These are phyloP conservation scores for Microplitis demolitor DNA, from an alignment of 1,140 invertebrate genomes.

Conservation along the genomic window DNA sequence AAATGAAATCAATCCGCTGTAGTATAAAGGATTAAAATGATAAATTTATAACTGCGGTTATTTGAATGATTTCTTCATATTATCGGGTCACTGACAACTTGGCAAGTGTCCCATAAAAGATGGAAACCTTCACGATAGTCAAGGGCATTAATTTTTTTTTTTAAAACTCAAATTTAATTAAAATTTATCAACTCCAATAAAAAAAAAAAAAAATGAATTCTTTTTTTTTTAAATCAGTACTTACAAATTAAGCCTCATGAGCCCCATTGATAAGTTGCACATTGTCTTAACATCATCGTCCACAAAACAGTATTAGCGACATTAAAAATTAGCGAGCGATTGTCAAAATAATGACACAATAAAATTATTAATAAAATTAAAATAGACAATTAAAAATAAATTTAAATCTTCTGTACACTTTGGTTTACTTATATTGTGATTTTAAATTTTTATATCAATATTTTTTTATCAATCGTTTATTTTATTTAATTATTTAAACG, in stretches of 20 bases:
- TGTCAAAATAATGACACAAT: neutral
- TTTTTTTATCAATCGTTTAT: too few species aligned
- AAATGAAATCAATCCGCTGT: too few species aligned
- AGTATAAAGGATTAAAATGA: neutral
- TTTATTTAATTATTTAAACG: too few species aligned
- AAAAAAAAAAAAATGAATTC: neutral
- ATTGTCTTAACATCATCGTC: constrained; percentile 54
- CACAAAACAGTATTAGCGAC: constrained; percentile 23
- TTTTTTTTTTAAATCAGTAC: constrained; percentile 28
- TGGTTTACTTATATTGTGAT: neutral
- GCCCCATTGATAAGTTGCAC: constrained; percentile 51
- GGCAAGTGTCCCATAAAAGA: constrained; percentile 6
- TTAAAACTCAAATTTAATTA: too few species aligned
- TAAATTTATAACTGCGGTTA: neutral
- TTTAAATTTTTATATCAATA: too few species aligned
- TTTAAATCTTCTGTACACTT: too few species aligned
- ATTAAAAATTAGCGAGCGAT: constrained; percentile 17
- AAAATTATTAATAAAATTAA: neutral
- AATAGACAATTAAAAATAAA: neutral
- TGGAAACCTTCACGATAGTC: constrained; percentile 2
- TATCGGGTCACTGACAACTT: constrained; percentile 1
- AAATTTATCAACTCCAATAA: too few species aligned
- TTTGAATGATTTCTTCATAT: neutral
- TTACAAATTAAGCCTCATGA: constrained; percentile 58
- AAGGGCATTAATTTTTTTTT: constrained; percentile 1